phyloP scores from a whole-genome alignment of 1,140 invertebrate species.

The Ylistrum balloti region DNA sequence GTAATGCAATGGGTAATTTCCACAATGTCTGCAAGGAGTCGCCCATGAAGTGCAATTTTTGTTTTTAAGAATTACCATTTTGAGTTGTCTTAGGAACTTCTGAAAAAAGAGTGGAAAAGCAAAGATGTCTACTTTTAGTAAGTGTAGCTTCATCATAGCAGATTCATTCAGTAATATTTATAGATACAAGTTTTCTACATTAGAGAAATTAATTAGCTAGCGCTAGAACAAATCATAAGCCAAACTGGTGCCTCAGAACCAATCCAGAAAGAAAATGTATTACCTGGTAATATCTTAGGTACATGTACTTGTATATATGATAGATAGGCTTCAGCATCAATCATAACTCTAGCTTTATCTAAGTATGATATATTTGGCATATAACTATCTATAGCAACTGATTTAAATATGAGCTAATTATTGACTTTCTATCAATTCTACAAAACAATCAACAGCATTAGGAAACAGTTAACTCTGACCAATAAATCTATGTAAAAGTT shows the following conservation, averaged over 20 bases:
- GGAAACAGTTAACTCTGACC: too few relatives aligned
- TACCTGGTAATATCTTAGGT: not conserved
- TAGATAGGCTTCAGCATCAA: not conserved
- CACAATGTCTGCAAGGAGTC: not conserved
- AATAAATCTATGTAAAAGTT: too few relatives aligned
- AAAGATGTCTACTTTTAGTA: not conserved
- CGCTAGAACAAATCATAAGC: not conserved
- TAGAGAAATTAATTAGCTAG: not conserved
- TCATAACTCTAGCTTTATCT: not conserved
- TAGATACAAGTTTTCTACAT: not conserved
- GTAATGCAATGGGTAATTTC: not conserved
- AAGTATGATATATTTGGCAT: not conserved
- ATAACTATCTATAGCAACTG: too few relatives aligned
- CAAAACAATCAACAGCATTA: too few relatives aligned
- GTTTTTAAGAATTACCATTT: conserved; percentile 19
- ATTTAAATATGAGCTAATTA: too few relatives aligned
- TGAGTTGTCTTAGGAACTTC: conserved; percentile 33
- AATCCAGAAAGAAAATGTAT: not conserved
- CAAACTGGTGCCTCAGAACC: not conserved
- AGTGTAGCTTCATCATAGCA: not conserved
- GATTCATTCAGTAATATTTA: not conserved
- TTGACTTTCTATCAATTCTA: too few relatives aligned
- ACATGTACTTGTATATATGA: not conserved
- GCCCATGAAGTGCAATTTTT: not conserved
- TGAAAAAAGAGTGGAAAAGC: not conserved